Conservation (phyloP, 2,888 invertebrate species). For the Neria commutata region DNA sequence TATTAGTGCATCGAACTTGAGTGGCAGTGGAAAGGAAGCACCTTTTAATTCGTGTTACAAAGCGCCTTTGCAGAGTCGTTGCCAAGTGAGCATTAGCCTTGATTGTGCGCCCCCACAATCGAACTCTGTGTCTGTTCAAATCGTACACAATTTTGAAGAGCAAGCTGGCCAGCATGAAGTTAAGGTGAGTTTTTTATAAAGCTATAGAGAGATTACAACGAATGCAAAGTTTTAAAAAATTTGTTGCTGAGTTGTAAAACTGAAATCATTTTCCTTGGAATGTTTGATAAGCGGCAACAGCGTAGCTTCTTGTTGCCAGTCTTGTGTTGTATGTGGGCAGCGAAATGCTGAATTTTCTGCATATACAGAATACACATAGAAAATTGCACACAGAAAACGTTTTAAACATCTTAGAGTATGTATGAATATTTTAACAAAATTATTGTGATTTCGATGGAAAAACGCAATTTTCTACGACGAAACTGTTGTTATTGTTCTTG, state of each 20-base stretch:
- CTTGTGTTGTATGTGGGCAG: not conserved
- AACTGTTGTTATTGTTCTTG: not conserved
- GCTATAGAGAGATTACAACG: not conserved
- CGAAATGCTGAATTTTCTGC: too few relatives aligned
- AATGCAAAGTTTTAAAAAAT: not conserved
- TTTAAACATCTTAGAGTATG: too few relatives aligned
- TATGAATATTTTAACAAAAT: too few relatives aligned
- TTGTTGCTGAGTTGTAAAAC: not conserved
- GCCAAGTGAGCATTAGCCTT: not conserved
- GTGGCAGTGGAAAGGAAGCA: not conserved
- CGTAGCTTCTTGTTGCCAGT: too few relatives aligned
- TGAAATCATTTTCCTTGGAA: not conserved
- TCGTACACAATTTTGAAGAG: slow-evolving; percentile 36
- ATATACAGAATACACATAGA: too few relatives aligned
- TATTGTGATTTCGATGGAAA: too few relatives aligned
- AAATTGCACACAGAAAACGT: too few relatives aligned
- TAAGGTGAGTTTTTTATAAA: slow-evolving; percentile 42
- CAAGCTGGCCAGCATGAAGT: slow-evolving; percentile 49
- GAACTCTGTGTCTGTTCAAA: slow-evolving; percentile 4
- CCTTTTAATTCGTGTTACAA: not conserved
- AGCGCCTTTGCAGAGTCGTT: not conserved
- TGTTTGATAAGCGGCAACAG: too few relatives aligned
- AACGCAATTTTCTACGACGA: not conserved
- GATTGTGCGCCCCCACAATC: slow-evolving; percentile 6
- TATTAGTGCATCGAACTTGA: not conserved